Evolutionary conservation across 2,797 vertebrate species (phyloP).

Genomic region (Trachops cirrhosus): DNA sequence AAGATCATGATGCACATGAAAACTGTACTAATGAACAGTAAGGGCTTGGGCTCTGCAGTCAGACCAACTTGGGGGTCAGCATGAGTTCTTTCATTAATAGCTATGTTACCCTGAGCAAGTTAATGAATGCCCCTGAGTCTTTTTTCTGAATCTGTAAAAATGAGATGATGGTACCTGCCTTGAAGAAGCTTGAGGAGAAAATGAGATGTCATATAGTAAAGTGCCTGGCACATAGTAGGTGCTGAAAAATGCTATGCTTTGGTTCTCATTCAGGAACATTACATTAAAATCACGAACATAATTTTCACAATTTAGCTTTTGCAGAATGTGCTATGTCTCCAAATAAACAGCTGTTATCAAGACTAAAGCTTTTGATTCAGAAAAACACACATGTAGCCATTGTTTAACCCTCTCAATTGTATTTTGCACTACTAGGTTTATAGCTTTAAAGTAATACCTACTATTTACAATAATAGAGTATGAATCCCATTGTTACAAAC

Average conservation of each 20-base stretch:
- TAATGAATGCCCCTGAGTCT: background rate
- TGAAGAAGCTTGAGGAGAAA: background rate
- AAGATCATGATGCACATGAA: background rate
- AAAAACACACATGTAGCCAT: background rate
- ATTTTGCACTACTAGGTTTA: constrained; percentile 50
- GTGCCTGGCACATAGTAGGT: constrained; percentile 39
- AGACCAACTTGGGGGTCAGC: background rate
- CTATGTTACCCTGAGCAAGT: background rate
- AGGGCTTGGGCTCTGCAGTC: background rate
- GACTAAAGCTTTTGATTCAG: constrained; percentile 29
- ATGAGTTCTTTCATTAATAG: background rate
- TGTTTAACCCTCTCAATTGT: background rate
- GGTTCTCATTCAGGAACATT: background rate
- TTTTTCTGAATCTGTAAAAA: constrained; percentile 16
- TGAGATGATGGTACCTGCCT: background rate
- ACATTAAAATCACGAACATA: constrained; percentile 18
- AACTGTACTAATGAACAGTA: background rate
- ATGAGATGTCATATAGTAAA: background rate
- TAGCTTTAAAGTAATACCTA: constrained; percentile 46
- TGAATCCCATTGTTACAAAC: constrained; percentile 4
- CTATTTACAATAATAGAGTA: background rate
- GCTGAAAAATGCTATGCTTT: constrained; percentile 12
- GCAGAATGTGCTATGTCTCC: background rate
- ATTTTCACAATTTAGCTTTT: constrained; percentile 30
- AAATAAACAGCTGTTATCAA: background rate